Evolutionary conservation across 1,140 invertebrate genomes (phyloP), one percentile per base, ranked within the genome.

Genomic region (Heliconius hermathena): DNA sequence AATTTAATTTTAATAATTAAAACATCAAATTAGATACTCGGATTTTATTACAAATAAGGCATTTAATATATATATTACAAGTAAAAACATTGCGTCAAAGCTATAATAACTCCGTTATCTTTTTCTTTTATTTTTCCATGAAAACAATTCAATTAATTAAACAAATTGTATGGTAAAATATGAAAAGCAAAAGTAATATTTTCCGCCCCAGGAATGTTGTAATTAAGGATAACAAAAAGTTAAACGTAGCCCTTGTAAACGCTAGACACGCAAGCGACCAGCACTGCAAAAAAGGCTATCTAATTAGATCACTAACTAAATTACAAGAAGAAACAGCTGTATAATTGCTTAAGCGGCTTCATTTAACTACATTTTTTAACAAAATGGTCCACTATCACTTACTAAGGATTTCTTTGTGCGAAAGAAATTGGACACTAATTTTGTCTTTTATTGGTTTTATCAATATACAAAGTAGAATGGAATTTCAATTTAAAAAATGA

Each of bases 301-400:
- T 88, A 87, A 90, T 90, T 89, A 87, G 73, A 87, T 79, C 77
- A 72, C 81, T 84, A 84, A 88, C 83, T 85, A 82, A 86, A 89
- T 88, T 87, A 76, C 82, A 80, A 71, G 70, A 85, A 80, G 76
- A 82, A 89, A 87, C 83, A 87, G 78, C 82, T 84, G 81, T 86
- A 79, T 85, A 87, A 89, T 89, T 84, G 82, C 74, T 78, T 49
- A 75, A 84, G 80, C 79, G 78, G 81, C 82, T 88, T 86, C 79
- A 52, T 49, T 18, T 66, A 77, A 81, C 66, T 71, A 66, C 6
- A 41, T 60, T 75, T 66, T 22, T 54, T 38, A 26, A 41, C 8
- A 73, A n/a, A 52, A 60, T 73, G 18, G 70, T 71, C 66, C 57
- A 60, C 49, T 38, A 54, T 38, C 57, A 33, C 76, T 70, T 72